These are phyloP conservation scores for Drosophila baimaii DNA, from an alignment of 1,140 invertebrate species.

Conservation along the genomic window DNA sequence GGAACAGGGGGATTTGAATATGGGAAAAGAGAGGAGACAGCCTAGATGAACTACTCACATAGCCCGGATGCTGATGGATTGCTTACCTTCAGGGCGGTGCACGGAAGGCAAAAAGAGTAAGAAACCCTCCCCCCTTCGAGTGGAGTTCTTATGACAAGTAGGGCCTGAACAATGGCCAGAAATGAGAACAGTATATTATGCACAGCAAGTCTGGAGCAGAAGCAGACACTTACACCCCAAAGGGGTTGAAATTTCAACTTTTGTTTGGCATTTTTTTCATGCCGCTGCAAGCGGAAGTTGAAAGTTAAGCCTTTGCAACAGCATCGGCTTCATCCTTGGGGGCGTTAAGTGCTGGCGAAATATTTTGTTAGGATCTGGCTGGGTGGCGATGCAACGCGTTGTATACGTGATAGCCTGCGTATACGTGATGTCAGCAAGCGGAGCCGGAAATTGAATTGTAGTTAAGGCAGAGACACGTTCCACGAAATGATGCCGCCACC, in stretches of 20 bases:
- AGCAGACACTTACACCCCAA: conserved; percentile 27
- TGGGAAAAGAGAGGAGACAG: background rate
- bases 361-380: conserved; percentile 40
- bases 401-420: conserved; percentile 51
- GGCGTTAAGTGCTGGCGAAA: conserved; percentile 47
- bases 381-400: conserved; percentile 36
- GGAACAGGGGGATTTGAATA: background rate
- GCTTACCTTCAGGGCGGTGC: conserved; percentile 26
- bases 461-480: conserved; percentile 39
- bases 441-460: conserved; percentile 48
- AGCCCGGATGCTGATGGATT: conserved; percentile 29
- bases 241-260: conserved; percentile 34
- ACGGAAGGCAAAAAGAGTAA: conserved; percentile 13
- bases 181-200: conserved; percentile 43
- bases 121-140: conserved; percentile 1
- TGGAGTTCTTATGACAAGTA: conserved; percentile 33
- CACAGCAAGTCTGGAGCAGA: conserved; percentile 18
- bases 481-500: conserved; percentile 11
- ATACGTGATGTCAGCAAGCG: conserved; percentile 41
- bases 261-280: conserved; percentile 28
- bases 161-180: conserved; percentile 29
- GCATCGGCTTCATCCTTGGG: conserved; percentile 27
- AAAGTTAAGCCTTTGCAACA: conserved; percentile 49
- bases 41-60: background rate
- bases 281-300: conserved; percentile 40